These are phyloP conservation scores for Cyclura pinguis DNA, from an alignment of 2,797 vertebrate genomes.

Conservation along the genomic window DNA sequence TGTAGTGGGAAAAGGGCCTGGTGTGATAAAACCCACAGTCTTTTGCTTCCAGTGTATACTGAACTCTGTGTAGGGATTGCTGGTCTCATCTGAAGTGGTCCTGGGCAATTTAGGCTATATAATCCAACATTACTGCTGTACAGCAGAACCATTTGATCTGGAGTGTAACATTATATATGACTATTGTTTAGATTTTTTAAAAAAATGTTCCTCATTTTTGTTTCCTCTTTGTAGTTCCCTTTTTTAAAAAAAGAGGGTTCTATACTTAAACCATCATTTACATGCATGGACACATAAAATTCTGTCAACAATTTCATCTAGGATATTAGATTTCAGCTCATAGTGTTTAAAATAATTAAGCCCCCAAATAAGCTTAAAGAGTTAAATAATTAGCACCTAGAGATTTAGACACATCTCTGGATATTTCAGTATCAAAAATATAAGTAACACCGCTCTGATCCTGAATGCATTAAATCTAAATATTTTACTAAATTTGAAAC, in stretches of 20 bases:
- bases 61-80: neutral
- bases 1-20: no score
- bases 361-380: slow-evolving; percentile 8
- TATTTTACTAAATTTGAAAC: neutral
- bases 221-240: neutral
- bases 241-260: neutral
- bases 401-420: neutral
- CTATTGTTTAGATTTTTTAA: neutral
- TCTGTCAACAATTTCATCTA: neutral
- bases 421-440: neutral
- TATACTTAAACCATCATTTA: slow-evolving; percentile 25
- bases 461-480: neutral
- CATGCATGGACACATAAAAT: slow-evolving; percentile 7
- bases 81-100: neutral
- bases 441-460: neutral
- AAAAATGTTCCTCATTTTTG: neutral
- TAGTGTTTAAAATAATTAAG: slow-evolving; percentile 7
- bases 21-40: no score
- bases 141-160: neutral
- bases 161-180: neutral
- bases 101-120: neutral
- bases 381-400: neutral
- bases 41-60: neutral
- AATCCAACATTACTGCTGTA: slow-evolving; percentile 64
- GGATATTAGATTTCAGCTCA: slow-evolving; percentile 31